Base-by-base conservation (phyloP, 2,888 invertebrate species). In the Tricholauxania praeusta region DNA sequence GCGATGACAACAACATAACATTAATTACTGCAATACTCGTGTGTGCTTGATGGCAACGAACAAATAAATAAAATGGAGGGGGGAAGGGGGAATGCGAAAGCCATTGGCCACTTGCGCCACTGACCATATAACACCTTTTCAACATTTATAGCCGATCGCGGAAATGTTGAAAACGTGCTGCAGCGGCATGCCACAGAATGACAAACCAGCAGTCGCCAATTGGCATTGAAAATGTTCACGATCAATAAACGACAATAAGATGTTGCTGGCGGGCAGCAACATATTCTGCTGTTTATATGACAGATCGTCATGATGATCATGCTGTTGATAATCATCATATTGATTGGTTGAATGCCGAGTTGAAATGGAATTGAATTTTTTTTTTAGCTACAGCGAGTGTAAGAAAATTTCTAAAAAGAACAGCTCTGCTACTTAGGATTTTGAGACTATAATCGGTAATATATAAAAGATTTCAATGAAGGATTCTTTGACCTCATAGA, bases 61-160 rank as follows among this genome's bases (percentile, higher is more conserved):
- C 17, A 48, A n/a, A 15, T 28, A 47, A 12, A 47, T 17, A 48
- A 48, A 63, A n/a, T n/a, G n/a, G n/a, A n/a, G n/a, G n/a, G 14
- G n/a, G 52, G 17, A n/a, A 19, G 32, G 49, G 8, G 32, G n/a
- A 55, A 55, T 48, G 49, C 64, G 52, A 14, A 49, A 64, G 51
- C 53, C 53, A 62, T 62, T 66, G 72, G 68, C 55, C 48, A 65
- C 69, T 65, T 73, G 76, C 74, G 67, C 72, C 73, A 73, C 67
- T 74, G 76, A 76, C 76, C 74, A 74, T 74, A 76, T 72, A 76
- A 69, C 70, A 63, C 74, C 73, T 73, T 60, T 73, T 32, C 69
- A 55, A 62, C 67, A 28, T 52, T 70, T 63, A 48, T 53, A 63
- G 63, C 63, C 59, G 53, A 53, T 63, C 63, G 53, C 51, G 59